Base-by-base conservation (phyloP, 1,140 invertebrate species). In the Leptonema lineaticorne region DNA sequence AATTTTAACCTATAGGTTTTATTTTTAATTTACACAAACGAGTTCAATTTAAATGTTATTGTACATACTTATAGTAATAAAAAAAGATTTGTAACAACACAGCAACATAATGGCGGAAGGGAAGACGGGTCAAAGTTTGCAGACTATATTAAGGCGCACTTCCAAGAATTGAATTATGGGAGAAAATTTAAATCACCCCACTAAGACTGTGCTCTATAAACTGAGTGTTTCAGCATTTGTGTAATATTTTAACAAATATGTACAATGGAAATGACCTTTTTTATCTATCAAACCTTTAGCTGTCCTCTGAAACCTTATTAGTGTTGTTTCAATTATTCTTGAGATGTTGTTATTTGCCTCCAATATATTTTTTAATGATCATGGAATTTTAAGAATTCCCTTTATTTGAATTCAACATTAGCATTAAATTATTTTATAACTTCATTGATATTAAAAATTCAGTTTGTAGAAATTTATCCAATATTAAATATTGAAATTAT, bases 121-220 rank as follows among this genome's bases (percentile, higher is more conserved):
- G 37, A 5, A 64, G 29, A 16, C n/a, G 48, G 63, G 63, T 64
- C 46, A 64, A 18, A 50, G 63, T 64, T 64, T 46, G 53, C 18
- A 28, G 37, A n/a, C 45, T 45, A 64, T 64, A 45, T n/a, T n/a
- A n/a, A n/a, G n/a, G 63, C 63, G 48, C 53, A 46, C 29, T 56
- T 64, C 37, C 8, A 7, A 3, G 46, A 50, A 45, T 62, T 20
- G 45, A 64, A 64, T 64, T 30, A 64, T 64, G 63, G 37, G 45
- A 28, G 46, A 41, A 64, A 64, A 45, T 64, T 48, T n/a, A 50
- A 64, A 53, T 64, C 20, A 33, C 5, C 6, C 33, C 33, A 18
- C 28, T n/a, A 53, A 53, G 22, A 50, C 46, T 50, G 46, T 20
- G 14, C 22, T 24, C 27, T 53, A 53, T 11, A 8, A 24, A 20